phyloP scores from a whole-genome alignment of 2,797 vertebrate species.

The Rhadinocentrus ornatus region DNA sequence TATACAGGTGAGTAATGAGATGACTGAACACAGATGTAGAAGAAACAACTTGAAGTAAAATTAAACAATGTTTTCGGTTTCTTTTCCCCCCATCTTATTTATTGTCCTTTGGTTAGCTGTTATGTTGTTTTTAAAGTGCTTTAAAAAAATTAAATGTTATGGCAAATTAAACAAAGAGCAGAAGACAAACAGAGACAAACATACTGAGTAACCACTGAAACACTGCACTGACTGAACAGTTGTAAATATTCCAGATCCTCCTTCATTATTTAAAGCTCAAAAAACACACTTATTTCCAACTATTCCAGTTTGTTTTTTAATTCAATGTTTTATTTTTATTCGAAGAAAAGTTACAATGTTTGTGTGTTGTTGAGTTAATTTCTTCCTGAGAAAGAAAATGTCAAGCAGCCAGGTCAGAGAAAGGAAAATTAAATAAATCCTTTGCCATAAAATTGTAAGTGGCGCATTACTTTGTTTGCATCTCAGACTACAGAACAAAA shows the following conservation, averaged over 20 bases:
- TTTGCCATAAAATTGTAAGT: not conserved
- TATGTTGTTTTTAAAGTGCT: not conserved
- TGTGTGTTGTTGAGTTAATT: not conserved
- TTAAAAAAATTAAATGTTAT: not conserved
- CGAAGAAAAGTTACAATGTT: not conserved
- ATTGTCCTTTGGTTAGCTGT: not conserved
- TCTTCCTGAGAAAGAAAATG: not conserved
- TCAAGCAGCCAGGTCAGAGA: not conserved
- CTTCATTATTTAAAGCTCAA: not conserved
- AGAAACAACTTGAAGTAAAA: not conserved
- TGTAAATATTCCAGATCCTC: not conserved
- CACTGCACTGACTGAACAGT: no score
- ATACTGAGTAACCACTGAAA: no score
- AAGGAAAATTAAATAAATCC: not conserved
- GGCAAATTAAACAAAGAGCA: not conserved
- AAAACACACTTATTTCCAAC: not conserved
- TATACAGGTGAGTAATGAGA: not conserved
- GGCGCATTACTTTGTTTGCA: not conserved
- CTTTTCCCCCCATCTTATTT: not conserved
- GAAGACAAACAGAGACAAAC: not conserved
- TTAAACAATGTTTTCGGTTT: not conserved
- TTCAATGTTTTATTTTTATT: not conserved
- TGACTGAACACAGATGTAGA: not conserved
- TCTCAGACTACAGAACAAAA: not conserved
- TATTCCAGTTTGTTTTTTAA: not conserved